Evolutionary conservation across 2,797 vertebrate genomes (phyloP), one percentile per base, ranked within the genome.

Genomic region (Pelodytes ibericus): DNA sequence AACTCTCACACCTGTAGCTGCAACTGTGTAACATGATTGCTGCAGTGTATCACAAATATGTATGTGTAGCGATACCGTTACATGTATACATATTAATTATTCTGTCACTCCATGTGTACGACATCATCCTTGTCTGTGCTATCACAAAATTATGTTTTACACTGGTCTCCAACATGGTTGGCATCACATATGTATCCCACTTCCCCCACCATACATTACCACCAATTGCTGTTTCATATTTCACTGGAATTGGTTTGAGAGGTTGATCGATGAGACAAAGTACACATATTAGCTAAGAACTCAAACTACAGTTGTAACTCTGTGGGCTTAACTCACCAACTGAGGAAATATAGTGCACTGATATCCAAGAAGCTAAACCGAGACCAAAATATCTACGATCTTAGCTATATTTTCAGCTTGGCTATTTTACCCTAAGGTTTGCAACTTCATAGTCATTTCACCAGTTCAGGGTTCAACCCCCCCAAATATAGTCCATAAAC

Each of bases 1-100:
- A 79, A 63, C 29, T 41, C 22, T 69, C 41, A 49, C 58, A 33
- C 47, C 41, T 36, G 56, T 53, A 84, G 71, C 77, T 82, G 80
- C 73, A 82, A 71, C 83, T 82, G 87, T 57, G 4, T 76, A 82
- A 61, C 83, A 69, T 83, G 83, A 56, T 80, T 64, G 59, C 56
- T 61, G 61, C 67, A 36, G 63, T 77, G 53, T 80, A 75, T 66
- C 81, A 44, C 81, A 47, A 8, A 72, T 83, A 81, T 77, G 2
- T 75, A 79, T 61, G 51, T 73, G 20, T 80, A 82, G 71, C 77
- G 60, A 67, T 57, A n/a, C 70, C 70, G 80, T 10, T 82, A 59
- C 68, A 62, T 72, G 56, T 18, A 78, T 78, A 72, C 76, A 79
- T 79, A 72, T 79, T 39, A 61, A 16, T 39, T 63, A 26, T 36